Conservation (phyloP, 2,888 invertebrate species). For the Chorisops tibialis region DNA sequence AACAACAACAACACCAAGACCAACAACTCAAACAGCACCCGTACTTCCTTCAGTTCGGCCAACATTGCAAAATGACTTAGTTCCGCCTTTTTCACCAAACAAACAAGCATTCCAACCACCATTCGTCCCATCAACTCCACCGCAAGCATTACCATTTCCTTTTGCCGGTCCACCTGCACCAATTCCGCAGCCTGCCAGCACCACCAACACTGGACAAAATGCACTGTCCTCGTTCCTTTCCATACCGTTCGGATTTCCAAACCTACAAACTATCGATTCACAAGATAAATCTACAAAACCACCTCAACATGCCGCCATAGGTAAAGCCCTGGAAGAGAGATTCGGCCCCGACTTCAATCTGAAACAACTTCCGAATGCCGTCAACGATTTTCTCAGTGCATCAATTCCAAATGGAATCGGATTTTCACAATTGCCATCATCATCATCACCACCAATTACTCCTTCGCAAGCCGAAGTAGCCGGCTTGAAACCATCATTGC, state of each 20-base stretch:
- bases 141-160: not conserved
- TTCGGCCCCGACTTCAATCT: constrained; percentile 4
- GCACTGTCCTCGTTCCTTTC: constrained; percentile 4
- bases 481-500: not conserved
- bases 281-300: not conserved
- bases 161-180: not conserved
- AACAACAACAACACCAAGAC: not conserved
- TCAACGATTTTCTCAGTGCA: not conserved
- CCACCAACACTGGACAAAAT: constrained; percentile 20
- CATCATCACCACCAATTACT: not conserved
- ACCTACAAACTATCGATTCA: constrained; percentile 10
- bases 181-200: not conserved
- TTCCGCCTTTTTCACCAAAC: constrained; percentile 5
- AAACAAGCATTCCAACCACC: not conserved
- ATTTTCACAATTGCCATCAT: not conserved
- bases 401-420: too few relatives aligned
- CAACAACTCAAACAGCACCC: not conserved
- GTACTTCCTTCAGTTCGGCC: not conserved
- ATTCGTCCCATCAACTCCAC: not conserved
- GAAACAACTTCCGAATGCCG: not conserved
- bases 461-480: too few relatives aligned
- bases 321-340: constrained; percentile 16
- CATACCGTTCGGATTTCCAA: constrained; percentile 9
- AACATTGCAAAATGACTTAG: not conserved
- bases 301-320: constrained; percentile 5